phyloP scores from a whole-genome alignment of 2,888 invertebrate species.

The Ennomos quercinarius region DNA sequence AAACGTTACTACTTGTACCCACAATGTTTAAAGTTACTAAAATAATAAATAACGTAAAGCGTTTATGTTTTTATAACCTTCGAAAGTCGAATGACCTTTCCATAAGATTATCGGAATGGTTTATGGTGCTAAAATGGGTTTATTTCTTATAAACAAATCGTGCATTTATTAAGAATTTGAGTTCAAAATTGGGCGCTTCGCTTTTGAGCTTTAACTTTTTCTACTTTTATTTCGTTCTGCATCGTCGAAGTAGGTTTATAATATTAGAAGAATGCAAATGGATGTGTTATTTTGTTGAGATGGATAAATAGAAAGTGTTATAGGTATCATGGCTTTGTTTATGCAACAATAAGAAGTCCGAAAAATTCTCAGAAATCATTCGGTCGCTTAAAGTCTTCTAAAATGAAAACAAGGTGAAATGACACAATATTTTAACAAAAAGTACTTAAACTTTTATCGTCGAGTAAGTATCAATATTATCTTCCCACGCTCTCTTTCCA shows the following conservation, averaged over 20 bases:
- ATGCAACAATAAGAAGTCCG: too few species aligned
- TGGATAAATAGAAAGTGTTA: too few species aligned
- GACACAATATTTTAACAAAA: too few species aligned
- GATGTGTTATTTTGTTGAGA: too few species aligned
- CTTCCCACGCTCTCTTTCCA: too few species aligned
- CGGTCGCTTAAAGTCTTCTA: too few species aligned
- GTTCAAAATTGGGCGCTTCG: slow-evolving; percentile 2
- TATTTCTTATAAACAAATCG: slow-evolving; percentile 8
- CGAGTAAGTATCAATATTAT: too few species aligned
- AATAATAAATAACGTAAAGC: slow-evolving; percentile 1
- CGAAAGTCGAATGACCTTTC: slow-evolving; percentile 23
- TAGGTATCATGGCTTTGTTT: too few species aligned
- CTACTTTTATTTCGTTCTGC: slow-evolving; percentile 7
- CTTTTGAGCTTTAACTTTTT: slow-evolving; percentile 1
- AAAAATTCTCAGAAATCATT: too few species aligned
- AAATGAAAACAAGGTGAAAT: too few species aligned
- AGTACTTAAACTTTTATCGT: too few species aligned
- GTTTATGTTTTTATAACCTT: slow-evolving; percentile 12
- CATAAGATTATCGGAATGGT: slow-evolving; percentile 13
- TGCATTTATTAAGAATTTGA: slow-evolving; percentile 10
- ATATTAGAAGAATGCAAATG: background rate
- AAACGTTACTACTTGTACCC: background rate
- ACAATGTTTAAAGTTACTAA: too few species aligned
- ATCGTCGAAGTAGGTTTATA: background rate
- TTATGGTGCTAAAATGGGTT: slow-evolving; percentile 17